A percentile compares a stretch with the other conserved stretches of the same genome.
phyloP scores from a whole-genome alignment of 1,140 invertebrate species.

The Asobara japonica region DNA sequence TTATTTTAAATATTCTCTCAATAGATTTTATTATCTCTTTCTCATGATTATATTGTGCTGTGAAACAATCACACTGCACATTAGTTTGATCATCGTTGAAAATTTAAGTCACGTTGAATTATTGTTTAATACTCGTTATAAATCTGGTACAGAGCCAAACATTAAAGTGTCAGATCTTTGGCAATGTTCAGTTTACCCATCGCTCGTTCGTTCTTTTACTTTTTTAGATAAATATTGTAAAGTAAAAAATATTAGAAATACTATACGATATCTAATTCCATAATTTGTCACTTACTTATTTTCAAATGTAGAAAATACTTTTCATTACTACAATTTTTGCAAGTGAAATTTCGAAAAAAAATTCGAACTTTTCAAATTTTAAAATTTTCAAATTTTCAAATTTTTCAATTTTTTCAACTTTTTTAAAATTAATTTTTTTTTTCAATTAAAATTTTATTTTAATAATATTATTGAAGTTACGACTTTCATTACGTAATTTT shows the following conservation, averaged over 20 bases:
- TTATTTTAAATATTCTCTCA: background rate
- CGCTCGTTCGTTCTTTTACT: background rate
- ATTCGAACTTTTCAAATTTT: too few relatives aligned
- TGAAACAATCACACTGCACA: background rate
- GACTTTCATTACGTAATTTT: background rate
- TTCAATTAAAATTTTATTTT: background rate
- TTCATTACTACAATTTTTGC: background rate
- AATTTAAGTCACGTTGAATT: slow-evolving; percentile 1
- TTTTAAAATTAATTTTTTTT: too few relatives aligned
- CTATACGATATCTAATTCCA: background rate
- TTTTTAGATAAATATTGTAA: slow-evolving; percentile 25
- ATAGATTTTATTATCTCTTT: background rate
- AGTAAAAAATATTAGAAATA: slow-evolving; percentile 15
- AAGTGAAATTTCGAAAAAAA: too few relatives aligned
- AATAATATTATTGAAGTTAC: background rate
- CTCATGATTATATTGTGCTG: background rate
- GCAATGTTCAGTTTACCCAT: slow-evolving; percentile 45
- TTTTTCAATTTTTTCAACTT: too few relatives aligned
- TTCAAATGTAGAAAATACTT: background rate
- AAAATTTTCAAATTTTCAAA: too few relatives aligned
- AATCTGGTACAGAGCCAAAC: slow-evolving; percentile 41
- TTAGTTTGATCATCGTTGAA: slow-evolving; percentile 3
- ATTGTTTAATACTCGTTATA: slow-evolving; percentile 35
- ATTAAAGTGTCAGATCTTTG: slow-evolving; percentile 55
- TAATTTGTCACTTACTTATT: background rate